A percentile compares a stretch with the other conserved stretches of the same genome.
Evolutionary conservation across 2,113 vertebrate species (phyloP).

Genomic region (Siniperca chuatsi): DNA sequence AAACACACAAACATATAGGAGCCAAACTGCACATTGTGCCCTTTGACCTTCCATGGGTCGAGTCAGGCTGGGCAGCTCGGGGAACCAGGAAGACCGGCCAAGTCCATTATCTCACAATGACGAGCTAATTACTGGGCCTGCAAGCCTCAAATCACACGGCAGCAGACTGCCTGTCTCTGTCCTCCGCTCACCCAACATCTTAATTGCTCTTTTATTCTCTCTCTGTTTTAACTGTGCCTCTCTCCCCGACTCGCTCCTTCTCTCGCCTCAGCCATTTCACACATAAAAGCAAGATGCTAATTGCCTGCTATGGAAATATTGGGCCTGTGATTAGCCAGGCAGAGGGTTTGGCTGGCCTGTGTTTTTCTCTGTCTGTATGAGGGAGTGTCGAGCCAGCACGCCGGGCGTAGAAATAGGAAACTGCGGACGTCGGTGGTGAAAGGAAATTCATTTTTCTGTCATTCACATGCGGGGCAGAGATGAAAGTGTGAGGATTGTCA

Average conservation of each 20-base stretch:
- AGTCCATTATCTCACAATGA: constrained; percentile 86
- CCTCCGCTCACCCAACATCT: constrained; percentile 82
- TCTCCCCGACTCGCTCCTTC: constrained; percentile 69
- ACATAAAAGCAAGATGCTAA: constrained; percentile 82
- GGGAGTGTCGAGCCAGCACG: constrained; percentile 47
- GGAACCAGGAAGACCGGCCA: constrained; percentile 79
- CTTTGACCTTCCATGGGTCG: constrained; percentile 75
- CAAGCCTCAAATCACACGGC: constrained; percentile 82
- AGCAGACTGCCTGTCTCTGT: constrained; percentile 82
- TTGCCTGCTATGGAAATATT: constrained; percentile 84
- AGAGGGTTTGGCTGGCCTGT: constrained; percentile 69
- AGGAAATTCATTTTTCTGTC: constrained; percentile 62
- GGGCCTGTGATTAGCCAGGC: constrained; percentile 79
- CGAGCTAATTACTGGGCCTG: constrained; percentile 84
- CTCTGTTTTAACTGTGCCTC: constrained; percentile 70
- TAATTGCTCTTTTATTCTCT: constrained; percentile 85
- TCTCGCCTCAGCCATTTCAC: constrained; percentile 72
- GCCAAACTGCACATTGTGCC: constrained; percentile 82
- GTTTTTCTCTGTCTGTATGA: constrained; percentile 59
- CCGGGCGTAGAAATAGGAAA: constrained; percentile 44
- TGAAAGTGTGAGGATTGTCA: constrained; percentile 50
- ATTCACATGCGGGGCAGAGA: constrained; percentile 40
- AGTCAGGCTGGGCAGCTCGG: constrained; percentile 70
- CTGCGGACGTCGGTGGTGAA: constrained; percentile 10
- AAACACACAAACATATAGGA: constrained; percentile 44